Evolutionary conservation across 2,888 invertebrate genomes (phyloP), one percentile per base, ranked within the genome.

Genomic region (Pteria penguin): DNA sequence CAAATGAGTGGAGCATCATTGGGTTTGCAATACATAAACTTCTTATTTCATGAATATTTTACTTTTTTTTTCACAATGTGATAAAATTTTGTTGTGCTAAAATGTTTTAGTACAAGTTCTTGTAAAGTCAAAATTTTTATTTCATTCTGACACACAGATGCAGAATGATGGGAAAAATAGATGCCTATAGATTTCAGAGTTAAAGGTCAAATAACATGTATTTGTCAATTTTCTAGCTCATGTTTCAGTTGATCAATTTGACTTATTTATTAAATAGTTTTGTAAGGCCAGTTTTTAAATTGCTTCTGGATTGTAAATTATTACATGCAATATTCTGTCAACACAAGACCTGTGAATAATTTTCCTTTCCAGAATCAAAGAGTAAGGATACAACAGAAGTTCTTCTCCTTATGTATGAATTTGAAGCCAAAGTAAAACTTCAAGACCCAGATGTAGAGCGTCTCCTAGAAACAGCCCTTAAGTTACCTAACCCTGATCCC

Each of bases 331-430:
- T n/a, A n/a, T n/a, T n/a, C n/a, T n/a, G n/a, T n/a, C n/a, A n/a
- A n/a, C n/a, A n/a, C n/a, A n/a, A n/a, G n/a, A n/a, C n/a, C n/a
- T n/a, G n/a, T n/a, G n/a, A n/a, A n/a, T n/a, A n/a, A n/a, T n/a
- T n/a, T n/a, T n/a, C n/a, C n/a, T n/a, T n/a, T 70, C 32, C 66
- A 80, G 80, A 76, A 31, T 22, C 29, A 18, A 80, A 78, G 58
- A 31, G 36, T 14, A 79, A 78, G 45, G 85, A 84, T 62, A 87
- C 86, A 5, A 80, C 86, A 26, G 87, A 88, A 5, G 83, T 84
- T 4, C 78, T 91, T 33, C 62, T 91, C 57, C 57, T 90, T 58
- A 77, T 91, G 78, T 91, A 90, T 81, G 90, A 91, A 74, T 91
- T 91, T 87, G 90, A 91, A 77, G 89, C 89, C 1, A 82, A 84